These are phyloP conservation scores for Brachyalestes nurse DNA, from an alignment of 2,797 vertebrate species.

Conservation along the genomic window DNA sequence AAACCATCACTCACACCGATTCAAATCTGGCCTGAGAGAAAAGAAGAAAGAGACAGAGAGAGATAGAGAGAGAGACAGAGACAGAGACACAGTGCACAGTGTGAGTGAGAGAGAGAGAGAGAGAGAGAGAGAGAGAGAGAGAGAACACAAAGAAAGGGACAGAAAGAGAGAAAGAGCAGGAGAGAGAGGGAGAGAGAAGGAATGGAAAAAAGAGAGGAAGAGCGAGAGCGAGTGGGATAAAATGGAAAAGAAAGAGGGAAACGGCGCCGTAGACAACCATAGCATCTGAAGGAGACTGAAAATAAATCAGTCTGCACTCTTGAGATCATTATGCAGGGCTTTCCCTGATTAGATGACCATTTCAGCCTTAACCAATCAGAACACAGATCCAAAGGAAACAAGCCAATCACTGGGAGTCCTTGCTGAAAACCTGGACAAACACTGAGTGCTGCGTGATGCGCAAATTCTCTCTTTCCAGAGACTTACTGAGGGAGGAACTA, in stretches of 20 bases:
- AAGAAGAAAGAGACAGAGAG: neutral
- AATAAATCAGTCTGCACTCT: neutral
- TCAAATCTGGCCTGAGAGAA: neutral
- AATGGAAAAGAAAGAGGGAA: neutral
- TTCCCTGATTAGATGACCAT: conserved; percentile 10
- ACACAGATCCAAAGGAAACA: neutral
- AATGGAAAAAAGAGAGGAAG: no score
- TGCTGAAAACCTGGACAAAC: neutral
- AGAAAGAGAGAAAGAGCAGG: neutral
- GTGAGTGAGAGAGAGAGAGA: neutral
- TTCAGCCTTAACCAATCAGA: conserved; percentile 7
- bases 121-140: neutral
- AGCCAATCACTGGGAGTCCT: neutral
- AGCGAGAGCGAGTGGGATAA: neutral
- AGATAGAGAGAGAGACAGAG: neutral
- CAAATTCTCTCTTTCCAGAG: neutral
- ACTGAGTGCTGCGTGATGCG: neutral
- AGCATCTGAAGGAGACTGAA: neutral
- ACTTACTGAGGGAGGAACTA: neutral
- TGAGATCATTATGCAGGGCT: neutral
- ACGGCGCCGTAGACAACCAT: neutral
- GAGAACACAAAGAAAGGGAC: neutral
- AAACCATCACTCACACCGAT: neutral
- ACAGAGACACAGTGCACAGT: neutral
- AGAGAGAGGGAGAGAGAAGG: neutral